phyloP scores from a whole-genome alignment of 2,888 invertebrate genomes.

The Andrena hattorfiana region DNA sequence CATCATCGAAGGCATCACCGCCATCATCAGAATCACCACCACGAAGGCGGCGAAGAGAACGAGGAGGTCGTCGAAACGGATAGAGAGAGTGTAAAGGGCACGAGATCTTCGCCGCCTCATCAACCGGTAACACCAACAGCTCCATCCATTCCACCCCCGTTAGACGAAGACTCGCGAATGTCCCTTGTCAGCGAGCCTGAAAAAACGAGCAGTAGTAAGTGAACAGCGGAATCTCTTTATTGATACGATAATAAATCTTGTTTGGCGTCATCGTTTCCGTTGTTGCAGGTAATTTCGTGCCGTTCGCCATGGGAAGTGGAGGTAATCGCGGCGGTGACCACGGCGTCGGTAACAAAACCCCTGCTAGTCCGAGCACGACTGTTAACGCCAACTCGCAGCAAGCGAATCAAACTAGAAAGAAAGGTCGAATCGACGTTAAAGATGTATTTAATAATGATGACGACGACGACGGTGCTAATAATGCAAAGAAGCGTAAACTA shows the following conservation, averaged over 20 bases:
- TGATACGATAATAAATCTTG: background rate
- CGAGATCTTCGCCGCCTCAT: conserved; percentile 76
- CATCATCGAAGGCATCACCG: conserved; percentile 83
- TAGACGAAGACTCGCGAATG: conserved; percentile 83
- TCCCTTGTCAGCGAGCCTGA: conserved; percentile 83
- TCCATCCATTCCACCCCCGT: conserved; percentile 76
- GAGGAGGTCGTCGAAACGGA: conserved; percentile 77
- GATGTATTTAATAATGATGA: conserved; percentile 96
- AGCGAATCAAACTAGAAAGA: conserved; percentile 87
- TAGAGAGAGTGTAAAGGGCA: conserved; percentile 77
- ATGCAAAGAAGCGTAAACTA: conserved; percentile 90
- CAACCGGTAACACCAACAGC: conserved; percentile 72
- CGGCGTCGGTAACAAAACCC: conserved; percentile 81
- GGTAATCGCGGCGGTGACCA: conserved; percentile 80
- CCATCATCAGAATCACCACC: conserved; percentile 83
- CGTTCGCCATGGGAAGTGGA: conserved; percentile 83
- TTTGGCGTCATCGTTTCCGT: background rate
- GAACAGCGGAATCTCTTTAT: background rate
- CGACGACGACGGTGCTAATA: conserved; percentile 87
- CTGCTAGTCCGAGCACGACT: conserved; percentile 80
- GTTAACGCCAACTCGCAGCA: conserved; percentile 75
- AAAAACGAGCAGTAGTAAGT: conserved; percentile 82
- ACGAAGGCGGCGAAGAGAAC: conserved; percentile 76
- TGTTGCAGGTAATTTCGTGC: conserved; percentile 82
- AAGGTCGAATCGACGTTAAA: conserved; percentile 89